Evolutionary conservation across 1,140 invertebrate genomes (phyloP).

Genomic region (Pseudomyrmex pallidus): DNA sequence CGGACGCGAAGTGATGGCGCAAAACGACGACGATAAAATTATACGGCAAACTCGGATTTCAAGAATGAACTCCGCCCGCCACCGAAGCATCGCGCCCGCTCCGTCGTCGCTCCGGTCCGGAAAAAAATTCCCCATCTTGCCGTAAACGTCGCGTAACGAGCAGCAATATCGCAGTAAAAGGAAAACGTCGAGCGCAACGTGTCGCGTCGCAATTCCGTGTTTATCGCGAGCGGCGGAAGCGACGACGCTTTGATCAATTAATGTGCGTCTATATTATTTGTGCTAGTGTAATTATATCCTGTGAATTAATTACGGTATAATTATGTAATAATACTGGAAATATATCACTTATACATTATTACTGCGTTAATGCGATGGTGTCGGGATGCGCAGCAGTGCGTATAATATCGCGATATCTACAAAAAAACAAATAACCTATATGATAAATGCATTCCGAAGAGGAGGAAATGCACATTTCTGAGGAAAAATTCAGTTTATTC

Average conservation of each 20-base stretch:
- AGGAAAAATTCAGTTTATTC: no score
- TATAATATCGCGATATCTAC: slow-evolving; percentile 7
- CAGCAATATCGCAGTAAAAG: slow-evolving; percentile 8
- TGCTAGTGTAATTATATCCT: slow-evolving; percentile 44
- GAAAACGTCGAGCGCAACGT: background rate
- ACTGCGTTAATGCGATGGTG: background rate
- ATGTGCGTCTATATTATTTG: slow-evolving; percentile 55
- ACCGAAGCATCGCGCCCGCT: background rate
- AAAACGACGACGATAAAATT: slow-evolving; percentile 67
- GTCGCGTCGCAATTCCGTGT: background rate
- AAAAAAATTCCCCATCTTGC: slow-evolving; percentile 14
- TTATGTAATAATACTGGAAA: slow-evolving; percentile 58
- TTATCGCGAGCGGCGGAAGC: slow-evolving; percentile 23
- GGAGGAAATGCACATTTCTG: background rate
- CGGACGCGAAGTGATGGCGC: slow-evolving; percentile 49
- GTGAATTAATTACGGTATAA: slow-evolving; percentile 57
- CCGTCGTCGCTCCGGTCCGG: background rate
- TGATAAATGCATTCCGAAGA: background rate
- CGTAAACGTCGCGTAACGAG: slow-evolving; percentile 45
- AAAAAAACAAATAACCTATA: slow-evolving; percentile 18
- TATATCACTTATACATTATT: slow-evolving; percentile 56
- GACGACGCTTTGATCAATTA: slow-evolving; percentile 50
- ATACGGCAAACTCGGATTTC: slow-evolving; percentile 40
- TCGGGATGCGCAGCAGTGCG: slow-evolving; percentile 19
- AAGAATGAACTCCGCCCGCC: slow-evolving; percentile 21